phyloP scores from a whole-genome alignment of 2,888 invertebrate genomes.

The Nemoura dubitans region DNA sequence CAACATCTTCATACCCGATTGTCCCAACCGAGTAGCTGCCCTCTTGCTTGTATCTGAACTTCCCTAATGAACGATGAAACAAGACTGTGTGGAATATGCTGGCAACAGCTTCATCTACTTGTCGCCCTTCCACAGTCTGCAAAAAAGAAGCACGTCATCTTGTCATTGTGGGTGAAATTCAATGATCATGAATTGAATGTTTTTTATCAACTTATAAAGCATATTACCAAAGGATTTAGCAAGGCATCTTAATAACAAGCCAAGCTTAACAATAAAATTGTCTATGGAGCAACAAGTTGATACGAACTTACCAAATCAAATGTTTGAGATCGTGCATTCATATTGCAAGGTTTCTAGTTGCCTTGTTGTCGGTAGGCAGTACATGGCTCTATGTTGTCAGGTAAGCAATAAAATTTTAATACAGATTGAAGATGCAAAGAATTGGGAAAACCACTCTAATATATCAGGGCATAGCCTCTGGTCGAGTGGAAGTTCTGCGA shows the following conservation, averaged over 20 bases:
- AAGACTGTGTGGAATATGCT: conserved; percentile 92
- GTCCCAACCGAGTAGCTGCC: conserved; percentile 96
- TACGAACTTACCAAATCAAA: conserved; percentile 59
- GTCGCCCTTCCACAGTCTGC: conserved; percentile 83
- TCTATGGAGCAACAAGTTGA: no score
- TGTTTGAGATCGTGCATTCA: conserved; percentile 61
- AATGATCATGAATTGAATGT: no score
- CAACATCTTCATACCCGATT: conserved; percentile 94
- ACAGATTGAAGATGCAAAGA: background rate
- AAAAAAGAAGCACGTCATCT: conserved; percentile 36
- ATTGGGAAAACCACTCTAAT: background rate
- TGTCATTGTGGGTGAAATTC: no score
- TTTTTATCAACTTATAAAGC: no score
- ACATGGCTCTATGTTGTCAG: conserved; percentile 45
- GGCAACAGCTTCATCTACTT: conserved; percentile 91
- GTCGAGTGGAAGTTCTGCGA: background rate
- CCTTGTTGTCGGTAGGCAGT: conserved; percentile 44
- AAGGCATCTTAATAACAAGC: background rate
- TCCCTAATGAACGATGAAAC: conserved; percentile 89
- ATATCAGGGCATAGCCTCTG: background rate
- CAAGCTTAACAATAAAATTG: no score
- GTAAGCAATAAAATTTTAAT: background rate
- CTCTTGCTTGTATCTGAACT: conserved; percentile 93
- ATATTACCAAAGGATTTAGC: no score
- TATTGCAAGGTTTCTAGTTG: conserved; percentile 53